phyloP scores from a whole-genome alignment of 2,888 invertebrate genomes.

The Ptychoptera albimana region DNA sequence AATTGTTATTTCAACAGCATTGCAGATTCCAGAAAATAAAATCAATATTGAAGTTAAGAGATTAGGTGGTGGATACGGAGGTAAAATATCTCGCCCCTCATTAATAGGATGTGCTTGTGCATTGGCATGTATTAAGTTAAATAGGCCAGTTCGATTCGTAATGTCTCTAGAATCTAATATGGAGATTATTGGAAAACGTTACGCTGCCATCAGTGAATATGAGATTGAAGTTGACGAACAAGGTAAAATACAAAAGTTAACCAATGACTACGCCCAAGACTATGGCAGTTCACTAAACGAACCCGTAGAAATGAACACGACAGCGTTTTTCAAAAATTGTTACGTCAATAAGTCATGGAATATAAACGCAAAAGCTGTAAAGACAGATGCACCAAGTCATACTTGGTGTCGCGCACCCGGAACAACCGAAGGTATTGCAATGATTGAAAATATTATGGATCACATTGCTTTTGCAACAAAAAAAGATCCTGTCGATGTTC shows the following conservation, averaged over 20 bases:
- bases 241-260: constrained; percentile 51
- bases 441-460: constrained; percentile 48
- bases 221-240: constrained; percentile 43
- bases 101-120: constrained; percentile 48
- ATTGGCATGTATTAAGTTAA: constrained; percentile 41
- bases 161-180: constrained; percentile 57
- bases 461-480: constrained; percentile 40
- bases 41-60: constrained; percentile 56
- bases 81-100: constrained; percentile 48
- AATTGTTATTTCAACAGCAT: constrained; percentile 35
- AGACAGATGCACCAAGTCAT: constrained; percentile 50
- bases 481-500: constrained; percentile 41
- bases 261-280: constrained; percentile 37
- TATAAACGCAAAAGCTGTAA: constrained; percentile 45
- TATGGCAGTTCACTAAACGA: constrained; percentile 40
- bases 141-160: constrained; percentile 53
- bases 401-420: constrained; percentile 51
- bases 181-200: constrained; percentile 49
- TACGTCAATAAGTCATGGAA: constrained; percentile 53
- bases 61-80: constrained; percentile 69
- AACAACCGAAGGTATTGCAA: constrained; percentile 43
- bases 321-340: constrained; percentile 34
- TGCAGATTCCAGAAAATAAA: constrained; percentile 43
- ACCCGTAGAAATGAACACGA: constrained; percentile 21
- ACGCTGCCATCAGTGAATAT: constrained; percentile 43